These are phyloP conservation scores for Caenorhabditis sp. DNA, from an alignment of 2,888 invertebrate species.

Conservation along the genomic window DNA sequence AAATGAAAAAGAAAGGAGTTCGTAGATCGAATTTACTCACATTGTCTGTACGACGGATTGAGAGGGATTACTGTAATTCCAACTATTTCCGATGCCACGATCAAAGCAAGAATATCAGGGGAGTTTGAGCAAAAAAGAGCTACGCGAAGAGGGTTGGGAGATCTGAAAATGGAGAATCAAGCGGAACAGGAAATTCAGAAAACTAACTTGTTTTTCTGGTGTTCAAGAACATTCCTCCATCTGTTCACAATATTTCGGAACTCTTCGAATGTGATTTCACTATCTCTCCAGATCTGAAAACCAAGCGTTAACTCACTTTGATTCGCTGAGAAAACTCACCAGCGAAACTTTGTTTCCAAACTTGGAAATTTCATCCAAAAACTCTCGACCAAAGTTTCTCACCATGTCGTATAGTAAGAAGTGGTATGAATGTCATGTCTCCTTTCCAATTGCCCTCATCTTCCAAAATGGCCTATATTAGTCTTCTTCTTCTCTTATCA, in stretches of 20 bases:
- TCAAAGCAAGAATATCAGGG: conserved; percentile 58
- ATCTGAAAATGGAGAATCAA: neutral
- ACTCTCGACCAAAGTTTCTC: conserved; percentile 40
- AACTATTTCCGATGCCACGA: conserved; percentile 60
- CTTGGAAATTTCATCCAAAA: conserved; percentile 29
- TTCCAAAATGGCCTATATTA: neutral
- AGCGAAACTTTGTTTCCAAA: conserved; percentile 34
- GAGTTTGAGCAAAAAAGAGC: conserved; percentile 68
- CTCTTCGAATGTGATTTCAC: neutral
- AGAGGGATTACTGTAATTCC: conserved; percentile 68
- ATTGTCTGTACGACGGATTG: conserved; percentile 73
- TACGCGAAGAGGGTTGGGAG: conserved; percentile 46
- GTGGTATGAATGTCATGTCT: neutral
- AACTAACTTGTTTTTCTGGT: neutral
- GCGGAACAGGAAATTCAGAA: neutral
- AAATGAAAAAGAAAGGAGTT: neutral
- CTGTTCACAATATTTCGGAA: conserved; percentile 1
- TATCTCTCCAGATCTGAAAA: conserved; percentile 41
- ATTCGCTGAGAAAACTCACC: conserved; percentile 3
- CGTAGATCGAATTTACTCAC: conserved; percentile 23
- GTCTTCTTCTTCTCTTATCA: neutral
- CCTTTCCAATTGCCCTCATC: conserved; percentile 8
- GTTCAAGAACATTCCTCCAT: conserved; percentile 28
- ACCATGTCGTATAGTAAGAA: conserved; percentile 12
- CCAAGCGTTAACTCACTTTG: neutral